These are phyloP conservation scores for Pontoporia blainvillei DNA, from an alignment of 2,113 vertebrate species.

Conservation along the genomic window DNA sequence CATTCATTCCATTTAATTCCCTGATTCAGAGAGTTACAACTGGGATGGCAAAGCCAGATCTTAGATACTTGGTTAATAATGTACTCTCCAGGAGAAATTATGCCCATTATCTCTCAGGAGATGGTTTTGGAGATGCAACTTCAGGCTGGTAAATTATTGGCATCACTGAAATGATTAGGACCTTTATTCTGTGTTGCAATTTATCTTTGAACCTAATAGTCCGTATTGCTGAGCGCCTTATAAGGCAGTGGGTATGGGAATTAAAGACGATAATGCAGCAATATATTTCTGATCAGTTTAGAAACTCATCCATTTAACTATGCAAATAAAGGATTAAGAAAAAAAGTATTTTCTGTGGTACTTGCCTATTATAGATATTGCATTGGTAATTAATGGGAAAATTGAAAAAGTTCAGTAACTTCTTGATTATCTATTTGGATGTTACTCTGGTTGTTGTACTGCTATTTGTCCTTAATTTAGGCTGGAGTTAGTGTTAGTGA, in stretches of 20 bases:
- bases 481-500: neutral
- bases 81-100: neutral
- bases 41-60: neutral
- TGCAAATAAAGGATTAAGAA: neutral
- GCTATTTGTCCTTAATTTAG: neutral
- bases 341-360: constrained; percentile 5
- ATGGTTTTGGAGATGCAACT: neutral
- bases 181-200: neutral
- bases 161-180: neutral
- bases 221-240: neutral
- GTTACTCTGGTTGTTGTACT: neutral
- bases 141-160: neutral
- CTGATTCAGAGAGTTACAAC: neutral
- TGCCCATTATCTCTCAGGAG: neutral
- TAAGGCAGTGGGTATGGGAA: neutral
- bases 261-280: neutral
- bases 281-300: neutral
- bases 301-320: neutral
- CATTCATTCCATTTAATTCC: neutral
- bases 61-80: neutral
- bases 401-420: neutral
- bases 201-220: neutral
- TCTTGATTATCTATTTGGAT: constrained; percentile 15
- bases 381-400: neutral
- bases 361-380: neutral